Evolutionary conservation across 2,113 vertebrate species (phyloP), one percentile per base, ranked within the genome.

Genomic region (Lethenteron camtschaticum): DNA sequence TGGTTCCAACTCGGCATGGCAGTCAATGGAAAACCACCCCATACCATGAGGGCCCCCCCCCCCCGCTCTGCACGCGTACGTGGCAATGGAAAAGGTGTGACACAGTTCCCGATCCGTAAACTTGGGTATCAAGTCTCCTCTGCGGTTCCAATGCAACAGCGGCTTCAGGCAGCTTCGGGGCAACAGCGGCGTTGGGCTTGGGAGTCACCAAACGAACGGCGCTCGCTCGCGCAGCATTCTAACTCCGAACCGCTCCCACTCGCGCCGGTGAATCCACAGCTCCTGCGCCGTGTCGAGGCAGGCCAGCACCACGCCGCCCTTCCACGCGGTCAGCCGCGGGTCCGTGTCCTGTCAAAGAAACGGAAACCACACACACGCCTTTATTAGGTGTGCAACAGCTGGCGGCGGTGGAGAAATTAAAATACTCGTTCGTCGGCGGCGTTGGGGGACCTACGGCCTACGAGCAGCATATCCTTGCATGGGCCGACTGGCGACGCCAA

Each of bases 281-380:
- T 99, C 94, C 77, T 96, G 94, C 0, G 92, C 94, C 9, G 94
- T 97, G 74, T 99, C 94, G 57, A 96, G 77, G 73, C 92, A 99
- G 1, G 94, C 90, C 75, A 97, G 71, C 73, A 95, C 89, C 1
- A 90, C 87, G 1, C 89, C 92, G 4, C 94, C 94, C 74, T 95
- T 99, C 94, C 94, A 99, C 0, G 87, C 86, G 56, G 91, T 91
- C 68, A 96, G 77, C 24, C 85, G 82, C 3, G 94, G 85, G 74
- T 99, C 91, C 91, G 90, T 87, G 75, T 99, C 92, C 94, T 97
- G 70, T 1, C 56, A 8, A 8, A 10, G 24, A 8, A 68, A 68
- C n/a, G 20, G 68, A 14, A 14, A 24, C 63, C 24, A 58, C 11
- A 59, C n/a, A 11, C 55, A n/a, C 20, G 56, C 20, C 11, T 41